phyloP scores from a whole-genome alignment of 1,140 invertebrate species.

The Drosophila quadrilineata region DNA sequence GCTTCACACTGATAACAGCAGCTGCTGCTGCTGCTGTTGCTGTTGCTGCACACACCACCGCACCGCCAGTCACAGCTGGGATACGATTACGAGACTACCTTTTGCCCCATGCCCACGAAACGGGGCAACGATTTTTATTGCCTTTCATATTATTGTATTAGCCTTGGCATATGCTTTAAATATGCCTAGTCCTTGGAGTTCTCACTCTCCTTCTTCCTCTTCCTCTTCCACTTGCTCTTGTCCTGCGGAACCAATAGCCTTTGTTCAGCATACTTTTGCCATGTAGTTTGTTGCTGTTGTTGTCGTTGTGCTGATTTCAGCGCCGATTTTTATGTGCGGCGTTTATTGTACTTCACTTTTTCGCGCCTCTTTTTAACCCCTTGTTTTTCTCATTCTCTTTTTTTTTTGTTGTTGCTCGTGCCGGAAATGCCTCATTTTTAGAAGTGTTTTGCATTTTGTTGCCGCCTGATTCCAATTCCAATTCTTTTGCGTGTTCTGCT shows the following conservation, averaged over 20 bases:
- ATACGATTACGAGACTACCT: too few relatives aligned
- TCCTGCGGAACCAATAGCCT: constrained; percentile 9
- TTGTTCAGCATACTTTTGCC: background rate
- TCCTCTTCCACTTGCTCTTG: too few relatives aligned
- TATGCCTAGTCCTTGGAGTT: constrained; percentile 44
- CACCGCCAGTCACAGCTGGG: too few relatives aligned
- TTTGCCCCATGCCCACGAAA: constrained; percentile 24
- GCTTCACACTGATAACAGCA: constrained; percentile 75
- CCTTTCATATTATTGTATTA: constrained; percentile 74
- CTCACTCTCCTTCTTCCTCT: too few relatives aligned
- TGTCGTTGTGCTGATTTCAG: constrained; percentile 54
- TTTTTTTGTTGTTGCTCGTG: constrained; percentile 43
- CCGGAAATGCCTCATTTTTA: constrained; percentile 75
- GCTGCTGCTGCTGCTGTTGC: constrained; percentile 41
- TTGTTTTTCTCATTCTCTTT: constrained; percentile 24
- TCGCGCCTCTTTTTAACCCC: constrained; percentile 71
- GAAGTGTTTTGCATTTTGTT: constrained; percentile 78
- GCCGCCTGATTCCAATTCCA: constrained; percentile 39
- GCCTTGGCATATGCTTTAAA: constrained; percentile 66
- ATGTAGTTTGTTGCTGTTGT: background rate
- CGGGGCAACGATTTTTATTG: constrained; percentile 61
- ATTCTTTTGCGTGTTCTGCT: constrained; percentile 1
- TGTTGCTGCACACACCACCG: too few relatives aligned
- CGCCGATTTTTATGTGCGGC: constrained; percentile 67
- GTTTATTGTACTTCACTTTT: constrained; percentile 69